These are phyloP conservation scores for Dryobates pubescens DNA, from an alignment of 2,797 vertebrate species.

Conservation along the genomic window DNA sequence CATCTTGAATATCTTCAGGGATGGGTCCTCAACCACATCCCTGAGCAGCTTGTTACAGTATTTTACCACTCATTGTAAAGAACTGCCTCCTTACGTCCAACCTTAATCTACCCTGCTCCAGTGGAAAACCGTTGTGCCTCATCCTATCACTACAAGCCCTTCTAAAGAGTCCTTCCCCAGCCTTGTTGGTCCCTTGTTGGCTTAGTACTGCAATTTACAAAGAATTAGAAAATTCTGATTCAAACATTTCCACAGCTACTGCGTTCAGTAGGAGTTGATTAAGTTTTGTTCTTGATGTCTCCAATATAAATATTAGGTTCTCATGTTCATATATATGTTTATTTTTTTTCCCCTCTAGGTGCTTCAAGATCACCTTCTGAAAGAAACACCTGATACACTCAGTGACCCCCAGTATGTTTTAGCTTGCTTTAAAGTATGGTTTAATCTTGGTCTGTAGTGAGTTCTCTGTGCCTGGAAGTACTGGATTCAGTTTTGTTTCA, in stretches of 20 bases:
- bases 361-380: conserved; percentile 92
- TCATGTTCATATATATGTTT: rapidly evolving
- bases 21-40: too few relatives aligned
- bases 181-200: background rate
- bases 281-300: background rate
- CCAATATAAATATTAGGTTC: background rate
- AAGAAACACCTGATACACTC: conserved; percentile 93
- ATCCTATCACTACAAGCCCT: too few relatives aligned
- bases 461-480: background rate
- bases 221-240: background rate
- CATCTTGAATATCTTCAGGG: too few relatives aligned
- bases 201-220: background rate
- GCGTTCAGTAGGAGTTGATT: background rate
- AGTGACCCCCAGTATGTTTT: conserved; percentile 94
- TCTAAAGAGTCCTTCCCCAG: too few relatives aligned
- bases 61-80: too few relatives aligned
- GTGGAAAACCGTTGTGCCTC: too few relatives aligned
- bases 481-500: background rate
- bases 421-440: background rate
- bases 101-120: too few relatives aligned
- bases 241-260: background rate
- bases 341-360: conserved; percentile 70
- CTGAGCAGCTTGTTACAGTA: too few relatives aligned
- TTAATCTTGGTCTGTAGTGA: background rate
- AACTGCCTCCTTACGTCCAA: too few relatives aligned